These are phyloP conservation scores for Hydriomena furcata DNA, from an alignment of 2,888 invertebrate genomes.

Conservation along the genomic window DNA sequence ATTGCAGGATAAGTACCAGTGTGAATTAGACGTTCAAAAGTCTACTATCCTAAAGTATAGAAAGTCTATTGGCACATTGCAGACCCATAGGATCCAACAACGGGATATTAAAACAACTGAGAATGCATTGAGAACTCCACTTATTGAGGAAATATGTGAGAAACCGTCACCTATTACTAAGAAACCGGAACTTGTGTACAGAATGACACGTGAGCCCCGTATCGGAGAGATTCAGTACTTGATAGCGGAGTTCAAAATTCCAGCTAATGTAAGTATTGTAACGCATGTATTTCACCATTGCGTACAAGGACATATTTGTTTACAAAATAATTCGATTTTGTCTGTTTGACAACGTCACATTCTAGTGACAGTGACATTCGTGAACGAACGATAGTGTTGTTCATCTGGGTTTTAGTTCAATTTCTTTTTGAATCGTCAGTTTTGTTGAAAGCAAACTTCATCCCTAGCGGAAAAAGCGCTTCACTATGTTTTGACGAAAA, in stretches of 20 bases:
- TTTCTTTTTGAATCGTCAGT: too few relatives aligned
- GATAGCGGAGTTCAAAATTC: conserved; percentile 85
- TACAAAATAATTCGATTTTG: too few relatives aligned
- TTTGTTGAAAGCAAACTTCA: too few relatives aligned
- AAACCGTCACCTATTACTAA: conserved; percentile 36
- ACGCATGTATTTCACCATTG: neutral
- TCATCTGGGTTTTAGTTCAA: too few relatives aligned
- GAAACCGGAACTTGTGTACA: conserved; percentile 81
- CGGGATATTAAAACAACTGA: conserved; percentile 83
- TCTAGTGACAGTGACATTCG: too few relatives aligned
- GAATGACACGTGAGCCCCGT: conserved; percentile 83
- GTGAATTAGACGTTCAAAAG: conserved; percentile 86
- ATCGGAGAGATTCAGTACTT: conserved; percentile 80
- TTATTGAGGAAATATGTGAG: conserved; percentile 85
- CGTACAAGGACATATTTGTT: too few relatives aligned
- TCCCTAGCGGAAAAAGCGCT: too few relatives aligned
- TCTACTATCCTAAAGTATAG: conserved; percentile 88
- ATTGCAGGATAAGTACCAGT: conserved; percentile 88
- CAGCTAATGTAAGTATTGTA: conserved; percentile 74
- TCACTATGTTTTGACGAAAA: too few relatives aligned
- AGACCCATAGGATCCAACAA: conserved; percentile 89
- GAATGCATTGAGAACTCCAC: conserved; percentile 56
- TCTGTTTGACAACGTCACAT: too few relatives aligned
- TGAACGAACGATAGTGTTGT: too few relatives aligned
- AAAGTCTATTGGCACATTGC: conserved; percentile 88